Base-by-base conservation (phyloP, 2,888 invertebrate species). In the Amorpha juglandis region DNA sequence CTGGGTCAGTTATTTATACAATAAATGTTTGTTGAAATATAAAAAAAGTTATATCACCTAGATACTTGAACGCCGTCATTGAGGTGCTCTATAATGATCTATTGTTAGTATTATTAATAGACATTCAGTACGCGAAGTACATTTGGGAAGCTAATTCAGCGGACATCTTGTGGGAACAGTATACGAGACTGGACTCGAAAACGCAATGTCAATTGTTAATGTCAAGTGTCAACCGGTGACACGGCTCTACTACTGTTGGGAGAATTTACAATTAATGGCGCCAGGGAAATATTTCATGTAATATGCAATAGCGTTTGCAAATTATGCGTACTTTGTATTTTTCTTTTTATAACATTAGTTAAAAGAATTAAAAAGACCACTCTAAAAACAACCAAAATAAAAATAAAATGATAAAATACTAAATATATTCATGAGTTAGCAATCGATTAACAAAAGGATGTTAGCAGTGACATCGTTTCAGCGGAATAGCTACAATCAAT, bases 401-500 rank as follows among this genome's bases (percentile, higher is more conserved):
- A 27, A 14, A 27, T 12, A 27, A 14, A 55, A 55, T 16, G 6
- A 2, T 11, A 62, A 38, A 62, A 45, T n/a, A 62, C 11, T 7
- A 27, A 27, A 47, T 21, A 27, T 62, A 48, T 63, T 63, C 47
- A 63, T 16, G 47, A 63, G 45, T 33, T 47, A 42, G 16, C 42
- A n/a, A 19, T 38, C 58, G 58, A 58, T 42, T 58, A 58, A 58
- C 58, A 58, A 19, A 38, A 42, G 19, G 38, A 38, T 38, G 38
- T 58, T 72, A 62, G 70, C 69, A 55, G 63, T 50, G 42, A 70
- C 70, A 69, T 67, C 68, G 71, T 68, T 75, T 71, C 69, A 74
- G 75, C 72, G 74, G 71, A 81, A 87, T 85, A 79, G 85, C 84
- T 81, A 85, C 88, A 89, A 91, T 91, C 91, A 91, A 91, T 92